Base-by-base conservation (phyloP, 2,797 vertebrate species). In the Argyrosomus regius region DNA sequence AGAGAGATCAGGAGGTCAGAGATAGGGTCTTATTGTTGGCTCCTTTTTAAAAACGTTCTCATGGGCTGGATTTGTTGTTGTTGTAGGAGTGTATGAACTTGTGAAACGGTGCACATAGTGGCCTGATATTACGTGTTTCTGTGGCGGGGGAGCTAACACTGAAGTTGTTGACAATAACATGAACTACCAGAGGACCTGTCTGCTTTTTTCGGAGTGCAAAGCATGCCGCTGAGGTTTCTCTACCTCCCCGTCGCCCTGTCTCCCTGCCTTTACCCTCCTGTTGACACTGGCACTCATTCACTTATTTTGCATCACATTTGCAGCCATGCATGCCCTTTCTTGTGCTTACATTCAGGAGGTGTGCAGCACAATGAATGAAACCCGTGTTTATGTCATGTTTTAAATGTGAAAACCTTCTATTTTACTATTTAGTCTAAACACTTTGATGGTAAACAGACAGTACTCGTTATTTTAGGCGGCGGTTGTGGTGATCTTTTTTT, bases 151-250 rank as follows among this genome's bases (percentile, higher is more conserved):
- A 45, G 58, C 39, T 11, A 28, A 56, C 17, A 18, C 61, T 59
- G 56, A 75, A 78, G 75, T 87, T 92, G 85, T 91, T 91, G 87
- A 90, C 87, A 78, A 73, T 84, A 87, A 87, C 85, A 91, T 26
- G 57, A 85, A 91, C 75, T 70, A 78, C 74, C 88, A 84, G 24
- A 88, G 84, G 83, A 88, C 69, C 10, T 9, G 53, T 26, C 31
- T 80, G 74, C 78, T 87, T 54, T 80, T 75, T 81, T 61, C 75
- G 56, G 75, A 82, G 20, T 67, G 67, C 60, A 73, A n/a, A n/a
- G n/a, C n/a, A n/a, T n/a, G n/a, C 86, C 80, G 3, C 71, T 81
- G 89, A 78, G 86, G 69, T 70, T 81, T 86, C 65, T 63, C 50
- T 50, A 39, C 22, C 39, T 60, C 31, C 24, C 26, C 35, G 6